phyloP scores from a whole-genome alignment of 2,113 vertebrate genomes.

The Mugil cephalus region DNA sequence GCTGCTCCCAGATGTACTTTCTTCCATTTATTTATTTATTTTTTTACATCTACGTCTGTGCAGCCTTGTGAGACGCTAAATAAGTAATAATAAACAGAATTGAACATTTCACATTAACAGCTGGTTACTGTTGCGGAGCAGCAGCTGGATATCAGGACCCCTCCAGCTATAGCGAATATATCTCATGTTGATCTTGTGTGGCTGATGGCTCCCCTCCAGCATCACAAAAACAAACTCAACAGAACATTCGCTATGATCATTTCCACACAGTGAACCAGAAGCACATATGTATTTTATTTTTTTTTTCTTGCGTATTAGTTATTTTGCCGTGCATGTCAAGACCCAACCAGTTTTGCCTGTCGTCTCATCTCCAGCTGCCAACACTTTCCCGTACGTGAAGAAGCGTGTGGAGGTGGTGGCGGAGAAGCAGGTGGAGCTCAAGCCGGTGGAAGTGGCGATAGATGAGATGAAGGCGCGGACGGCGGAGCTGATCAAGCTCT shows the following conservation, averaged over 20 bases:
- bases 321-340: too few relatives aligned
- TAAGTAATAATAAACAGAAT: conserved; percentile 1
- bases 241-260: neutral
- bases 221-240: too few relatives aligned
- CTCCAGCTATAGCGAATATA: too few relatives aligned
- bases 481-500: conserved; percentile 91
- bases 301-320: too few relatives aligned
- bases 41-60: too few relatives aligned
- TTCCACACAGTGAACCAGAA: neutral
- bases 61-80: neutral
- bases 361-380: conserved; percentile 82
- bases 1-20: too few relatives aligned
- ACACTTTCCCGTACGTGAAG: conserved; percentile 95
- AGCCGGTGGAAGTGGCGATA: conserved; percentile 95
- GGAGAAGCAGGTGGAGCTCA: conserved; percentile 93
- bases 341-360: neutral
- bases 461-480: conserved; percentile 95
- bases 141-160: too few relatives aligned
- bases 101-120: conserved; percentile 11
- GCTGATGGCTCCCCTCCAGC: neutral
- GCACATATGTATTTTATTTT: too few relatives aligned
- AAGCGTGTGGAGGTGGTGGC: conserved; percentile 93
- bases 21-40: too few relatives aligned
- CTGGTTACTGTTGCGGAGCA: neutral
- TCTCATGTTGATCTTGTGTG: neutral